These are phyloP conservation scores for Malaclemys terrapin DNA, from an alignment of 2,113 vertebrate genomes.

Conservation along the genomic window DNA sequence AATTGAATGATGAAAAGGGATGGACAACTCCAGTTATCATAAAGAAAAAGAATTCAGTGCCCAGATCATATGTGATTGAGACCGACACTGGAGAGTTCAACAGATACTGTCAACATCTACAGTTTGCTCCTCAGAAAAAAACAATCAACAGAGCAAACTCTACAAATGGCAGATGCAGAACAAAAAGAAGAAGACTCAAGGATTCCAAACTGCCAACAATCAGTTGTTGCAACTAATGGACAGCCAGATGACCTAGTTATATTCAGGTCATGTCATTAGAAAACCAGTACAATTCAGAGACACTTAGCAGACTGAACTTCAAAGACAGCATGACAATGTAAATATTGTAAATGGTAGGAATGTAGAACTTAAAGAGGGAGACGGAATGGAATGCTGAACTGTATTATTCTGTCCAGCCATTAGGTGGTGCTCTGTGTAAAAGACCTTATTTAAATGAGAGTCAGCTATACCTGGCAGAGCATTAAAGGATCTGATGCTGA, in stretches of 20 bases:
- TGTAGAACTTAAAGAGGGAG: not conserved
- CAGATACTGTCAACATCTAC: not conserved
- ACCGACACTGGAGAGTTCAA: not conserved
- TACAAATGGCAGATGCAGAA: not conserved
- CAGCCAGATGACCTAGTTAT: not conserved
- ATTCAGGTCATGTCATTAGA: not conserved
- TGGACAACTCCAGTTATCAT: not conserved
- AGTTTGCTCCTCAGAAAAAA: not conserved
- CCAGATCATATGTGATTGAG: not conserved
- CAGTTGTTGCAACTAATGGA: not conserved
- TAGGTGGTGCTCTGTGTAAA: not conserved
- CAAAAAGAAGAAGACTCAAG: not conserved
- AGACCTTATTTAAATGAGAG: not conserved
- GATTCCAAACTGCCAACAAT: not conserved
- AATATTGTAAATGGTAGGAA: not conserved
- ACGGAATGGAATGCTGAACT: not conserved
- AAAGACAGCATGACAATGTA: not conserved
- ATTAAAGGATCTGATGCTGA: not conserved
- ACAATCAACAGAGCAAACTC: not conserved
- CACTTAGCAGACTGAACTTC: not conserved
- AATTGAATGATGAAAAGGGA: not conserved
- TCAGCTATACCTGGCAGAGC: not conserved
- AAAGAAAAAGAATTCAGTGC: not conserved
- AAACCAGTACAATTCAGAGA: not conserved
- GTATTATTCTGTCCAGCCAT: not conserved